Conservation (phyloP, 1,140 invertebrate species). For the Saxidomus purpurata region DNA sequence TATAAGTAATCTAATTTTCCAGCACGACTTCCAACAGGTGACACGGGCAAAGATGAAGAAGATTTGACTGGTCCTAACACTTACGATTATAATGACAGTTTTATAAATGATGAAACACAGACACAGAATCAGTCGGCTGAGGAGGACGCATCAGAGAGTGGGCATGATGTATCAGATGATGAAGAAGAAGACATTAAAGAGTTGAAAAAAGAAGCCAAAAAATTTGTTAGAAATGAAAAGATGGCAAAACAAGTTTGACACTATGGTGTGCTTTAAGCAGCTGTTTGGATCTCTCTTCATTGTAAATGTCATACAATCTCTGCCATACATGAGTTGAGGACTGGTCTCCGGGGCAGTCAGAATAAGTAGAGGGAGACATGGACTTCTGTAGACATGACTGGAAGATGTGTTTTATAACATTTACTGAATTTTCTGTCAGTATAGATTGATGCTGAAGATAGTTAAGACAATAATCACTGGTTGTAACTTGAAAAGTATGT, state of each 20-base stretch:
- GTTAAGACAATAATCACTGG: too few relatives aligned
- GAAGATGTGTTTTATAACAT: too few relatives aligned
- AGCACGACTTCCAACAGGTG: slow-evolving; percentile 46
- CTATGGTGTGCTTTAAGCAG: background rate
- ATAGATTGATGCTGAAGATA: too few relatives aligned
- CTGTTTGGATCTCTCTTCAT: slow-evolving; percentile 13
- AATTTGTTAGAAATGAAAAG: slow-evolving; percentile 77
- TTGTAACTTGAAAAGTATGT: too few relatives aligned
- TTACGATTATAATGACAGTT: slow-evolving; percentile 78
- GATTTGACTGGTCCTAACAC: slow-evolving; percentile 74
- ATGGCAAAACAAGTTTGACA: slow-evolving; percentile 55
- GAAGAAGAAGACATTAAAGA: slow-evolving; percentile 70
- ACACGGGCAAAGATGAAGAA: slow-evolving; percentile 66
- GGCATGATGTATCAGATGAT: slow-evolving; percentile 69
- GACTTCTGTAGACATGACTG: too few relatives aligned
- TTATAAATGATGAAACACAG: slow-evolving; percentile 73
- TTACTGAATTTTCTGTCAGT: too few relatives aligned
- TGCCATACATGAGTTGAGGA: background rate
- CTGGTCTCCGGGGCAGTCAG: background rate
- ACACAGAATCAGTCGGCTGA: slow-evolving; percentile 11
- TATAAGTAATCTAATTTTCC: background rate
- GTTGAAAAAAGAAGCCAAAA: slow-evolving; percentile 74
- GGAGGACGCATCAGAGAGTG: slow-evolving; percentile 56
- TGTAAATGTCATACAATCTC: slow-evolving; percentile 12
- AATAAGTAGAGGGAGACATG: too few relatives aligned